A percentile compares a stretch with the other conserved stretches of the same genome.
Conservation (phyloP, 2,113 vertebrate genomes). For the Heterotis niloticus region DNA sequence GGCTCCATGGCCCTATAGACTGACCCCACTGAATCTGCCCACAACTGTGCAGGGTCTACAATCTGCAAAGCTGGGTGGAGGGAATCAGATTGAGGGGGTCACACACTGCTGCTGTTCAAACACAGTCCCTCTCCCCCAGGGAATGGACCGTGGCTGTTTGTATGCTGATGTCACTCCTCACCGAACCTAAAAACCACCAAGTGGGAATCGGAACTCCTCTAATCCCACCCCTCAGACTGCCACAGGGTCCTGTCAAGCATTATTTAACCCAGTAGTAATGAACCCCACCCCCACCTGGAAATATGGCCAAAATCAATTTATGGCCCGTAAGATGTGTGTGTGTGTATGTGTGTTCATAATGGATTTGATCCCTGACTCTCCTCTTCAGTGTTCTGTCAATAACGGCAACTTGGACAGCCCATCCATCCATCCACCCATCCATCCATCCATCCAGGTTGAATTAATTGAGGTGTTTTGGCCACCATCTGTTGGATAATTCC, state of each 20-base stretch:
- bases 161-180: too few species aligned
- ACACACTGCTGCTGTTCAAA: too few species aligned
- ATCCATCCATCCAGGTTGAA: conserved; percentile 31
- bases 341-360: background rate
- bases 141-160: too few species aligned
- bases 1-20: too few species aligned
- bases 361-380: conserved; percentile 7
- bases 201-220: background rate
- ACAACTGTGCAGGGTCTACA: too few species aligned
- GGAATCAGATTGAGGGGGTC: too few species aligned
- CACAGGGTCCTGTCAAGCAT: background rate
- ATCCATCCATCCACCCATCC: too few species aligned
- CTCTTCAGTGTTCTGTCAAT: conserved; percentile 24
- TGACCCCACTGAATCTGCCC: too few species aligned
- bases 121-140: too few species aligned
- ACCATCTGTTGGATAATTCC: conserved; percentile 31
- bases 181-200: too few species aligned
- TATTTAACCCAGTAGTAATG: background rate
- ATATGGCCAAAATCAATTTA: conserved; percentile 12
- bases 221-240: background rate
- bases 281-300: background rate
- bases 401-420: conserved; percentile 2
- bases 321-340: background rate
- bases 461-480: conserved; percentile 22
- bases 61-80: too few species aligned